These are phyloP conservation scores for Philopedon plagiatum DNA, from an alignment of 2,888 invertebrate species.

Conservation along the genomic window DNA sequence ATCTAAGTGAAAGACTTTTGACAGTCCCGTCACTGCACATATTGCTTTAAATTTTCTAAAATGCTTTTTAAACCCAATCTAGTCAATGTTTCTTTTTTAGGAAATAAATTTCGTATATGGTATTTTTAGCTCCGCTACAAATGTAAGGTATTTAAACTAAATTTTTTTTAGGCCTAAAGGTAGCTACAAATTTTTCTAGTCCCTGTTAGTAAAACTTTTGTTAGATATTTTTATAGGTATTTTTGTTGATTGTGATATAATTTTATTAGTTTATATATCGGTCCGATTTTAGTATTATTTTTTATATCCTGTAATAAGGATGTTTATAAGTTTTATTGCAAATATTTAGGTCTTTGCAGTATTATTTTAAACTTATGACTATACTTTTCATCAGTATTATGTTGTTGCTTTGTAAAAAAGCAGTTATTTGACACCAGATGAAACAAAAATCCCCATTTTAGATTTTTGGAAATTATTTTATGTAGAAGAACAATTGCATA, in stretches of 20 bases:
- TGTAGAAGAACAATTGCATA: no score
- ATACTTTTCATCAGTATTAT: no score
- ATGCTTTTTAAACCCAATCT: slow-evolving; percentile 23
- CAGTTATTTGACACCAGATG: no score
- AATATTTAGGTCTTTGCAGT: no score
- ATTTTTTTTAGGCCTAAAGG: slow-evolving; percentile 6
- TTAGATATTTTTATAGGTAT: slow-evolving; percentile 15
- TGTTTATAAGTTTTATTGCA: not conserved
- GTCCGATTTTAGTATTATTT: not conserved
- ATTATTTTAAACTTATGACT: no score
- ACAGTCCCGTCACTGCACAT: slow-evolving; percentile 20
- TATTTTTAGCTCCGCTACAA: slow-evolving; percentile 15
- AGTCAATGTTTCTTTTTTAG: slow-evolving; percentile 30
- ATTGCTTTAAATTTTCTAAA: slow-evolving; percentile 10
- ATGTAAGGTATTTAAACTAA: not conserved
- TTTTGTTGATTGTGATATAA: slow-evolving; percentile 17
- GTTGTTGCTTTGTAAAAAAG: no score
- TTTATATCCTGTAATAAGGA: not conserved
- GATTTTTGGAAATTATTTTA: no score
- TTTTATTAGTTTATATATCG: slow-evolving; percentile 2
- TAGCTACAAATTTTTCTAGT: slow-evolving; percentile 19
- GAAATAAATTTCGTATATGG: not conserved
- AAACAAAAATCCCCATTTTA: no score
- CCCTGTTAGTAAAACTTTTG: slow-evolving; percentile 10
- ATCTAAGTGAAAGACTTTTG: slow-evolving; percentile 18